Percentiles rank a stretch among this genome's conserved stretches.
These are phyloP conservation scores for Poeciliopsis gracilis DNA, from an alignment of 2,797 vertebrate genomes.

Conservation along the genomic window DNA sequence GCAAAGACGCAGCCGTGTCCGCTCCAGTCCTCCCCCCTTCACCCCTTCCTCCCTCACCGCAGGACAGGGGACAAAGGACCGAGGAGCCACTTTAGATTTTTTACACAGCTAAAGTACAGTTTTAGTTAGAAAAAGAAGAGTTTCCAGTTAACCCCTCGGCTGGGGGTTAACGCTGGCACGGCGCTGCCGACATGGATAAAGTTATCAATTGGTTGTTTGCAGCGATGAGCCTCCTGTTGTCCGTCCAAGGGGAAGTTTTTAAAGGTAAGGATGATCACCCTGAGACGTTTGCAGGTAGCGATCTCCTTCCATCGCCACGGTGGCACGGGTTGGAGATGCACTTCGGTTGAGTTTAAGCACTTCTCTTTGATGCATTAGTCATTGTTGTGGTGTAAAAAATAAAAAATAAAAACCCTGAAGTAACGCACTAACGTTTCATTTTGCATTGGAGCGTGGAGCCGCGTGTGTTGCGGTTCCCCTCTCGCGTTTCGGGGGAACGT, in stretches of 20 bases:
- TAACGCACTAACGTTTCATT: neutral
- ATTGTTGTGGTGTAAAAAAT: neutral
- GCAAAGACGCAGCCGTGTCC: slow-evolving; percentile 65
- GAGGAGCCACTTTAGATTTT: slow-evolving; percentile 37
- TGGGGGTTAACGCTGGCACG: slow-evolving; percentile 70
- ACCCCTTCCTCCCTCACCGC: slow-evolving; percentile 37
- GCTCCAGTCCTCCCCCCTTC: slow-evolving; percentile 28
- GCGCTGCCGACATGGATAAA: slow-evolving; percentile 83
- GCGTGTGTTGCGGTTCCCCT: neutral
- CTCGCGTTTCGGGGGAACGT: neutral
- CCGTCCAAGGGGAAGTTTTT: slow-evolving; percentile 80
- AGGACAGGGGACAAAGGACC: slow-evolving; percentile 42
- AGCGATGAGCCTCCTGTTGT: slow-evolving; percentile 77
- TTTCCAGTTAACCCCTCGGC: slow-evolving; percentile 74
- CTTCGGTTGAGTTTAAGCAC: slow-evolving; percentile 30
- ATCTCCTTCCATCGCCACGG: neutral
- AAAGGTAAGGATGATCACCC: slow-evolving; percentile 78
- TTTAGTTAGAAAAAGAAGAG: slow-evolving; percentile 57
- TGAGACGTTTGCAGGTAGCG: slow-evolving; percentile 6
- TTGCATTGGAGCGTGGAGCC: neutral
- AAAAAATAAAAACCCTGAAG: neutral
- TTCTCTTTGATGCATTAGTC: slow-evolving; percentile 8
- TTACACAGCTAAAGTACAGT: slow-evolving; percentile 48
- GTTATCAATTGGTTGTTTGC: slow-evolving; percentile 79
- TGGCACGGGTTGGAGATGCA: neutral